A percentile compares a stretch with the other conserved stretches of the same genome.
Conservation (phyloP, 1,140 invertebrate genomes). For the Pogonomyrmex californicus region DNA sequence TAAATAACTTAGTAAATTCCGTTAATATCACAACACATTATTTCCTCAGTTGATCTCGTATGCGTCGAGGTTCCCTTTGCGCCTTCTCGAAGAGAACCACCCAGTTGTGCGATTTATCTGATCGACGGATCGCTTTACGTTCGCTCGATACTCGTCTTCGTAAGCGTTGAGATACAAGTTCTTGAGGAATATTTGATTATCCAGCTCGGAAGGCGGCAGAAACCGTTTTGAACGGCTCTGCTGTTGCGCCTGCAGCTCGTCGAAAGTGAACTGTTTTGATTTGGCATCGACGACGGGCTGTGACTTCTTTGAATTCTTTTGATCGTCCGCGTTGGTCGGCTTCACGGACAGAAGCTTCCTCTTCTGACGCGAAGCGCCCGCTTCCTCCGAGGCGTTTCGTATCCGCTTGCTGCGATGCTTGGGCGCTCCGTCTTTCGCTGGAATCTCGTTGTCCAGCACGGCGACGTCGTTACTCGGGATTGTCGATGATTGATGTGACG, state of each 20-base stretch:
- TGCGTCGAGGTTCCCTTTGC: conserved; percentile 79
- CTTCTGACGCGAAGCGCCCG: conserved; percentile 74
- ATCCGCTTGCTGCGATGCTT: conserved; percentile 85
- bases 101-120: conserved; percentile 71
- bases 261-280: conserved; percentile 74
- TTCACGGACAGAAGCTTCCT: conserved; percentile 81
- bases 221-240: conserved; percentile 83
- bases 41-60: conserved; percentile 82
- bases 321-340: background rate
- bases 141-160: conserved; percentile 84
- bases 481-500: conserved; percentile 63
- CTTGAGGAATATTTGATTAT: conserved; percentile 86
- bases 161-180: conserved; percentile 85
- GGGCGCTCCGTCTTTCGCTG: conserved; percentile 79
- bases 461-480: conserved; percentile 58
- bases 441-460: conserved; percentile 82
- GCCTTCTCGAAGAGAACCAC: conserved; percentile 73
- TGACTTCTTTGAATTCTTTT: background rate
- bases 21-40: conserved; percentile 86
- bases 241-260: conserved; percentile 77
- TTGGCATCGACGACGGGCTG: conserved; percentile 66
- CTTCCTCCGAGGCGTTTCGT: conserved; percentile 79
- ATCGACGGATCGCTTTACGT: conserved; percentile 84
- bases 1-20: conserved; percentile 86
- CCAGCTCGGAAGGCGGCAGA: conserved; percentile 80